These are phyloP conservation scores for Centruroides sculpturatus DNA, from an alignment of 1,140 invertebrate genomes.

Conservation along the genomic window DNA sequence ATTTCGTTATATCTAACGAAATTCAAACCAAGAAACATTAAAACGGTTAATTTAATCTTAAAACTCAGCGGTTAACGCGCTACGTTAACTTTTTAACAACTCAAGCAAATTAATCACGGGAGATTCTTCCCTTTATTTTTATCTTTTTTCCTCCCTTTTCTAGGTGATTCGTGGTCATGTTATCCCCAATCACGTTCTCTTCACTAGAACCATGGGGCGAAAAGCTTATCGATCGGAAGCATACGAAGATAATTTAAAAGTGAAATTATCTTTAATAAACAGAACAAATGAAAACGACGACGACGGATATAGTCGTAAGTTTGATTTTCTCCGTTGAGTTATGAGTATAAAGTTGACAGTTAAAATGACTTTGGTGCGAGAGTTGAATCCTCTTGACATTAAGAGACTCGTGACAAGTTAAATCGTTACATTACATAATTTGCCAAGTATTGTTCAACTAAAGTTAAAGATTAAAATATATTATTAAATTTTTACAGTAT, in stretches of 20 bases:
- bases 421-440: not conserved
- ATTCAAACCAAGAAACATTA: no score
- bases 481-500: slow-evolving; percentile 24
- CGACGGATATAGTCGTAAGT: slow-evolving; percentile 3
- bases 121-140: not conserved
- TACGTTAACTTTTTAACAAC: no score
- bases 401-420: not conserved
- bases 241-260: slow-evolving; percentile 23
- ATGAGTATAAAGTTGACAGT: not conserved
- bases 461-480: not conserved
- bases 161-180: slow-evolving; percentile 81
- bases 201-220: slow-evolving; percentile 57
- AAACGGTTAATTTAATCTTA: no score
- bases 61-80: no score
- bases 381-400: not conserved
- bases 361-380: not conserved
- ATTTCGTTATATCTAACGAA: no score
- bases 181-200: slow-evolving; percentile 67
- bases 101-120: no score
- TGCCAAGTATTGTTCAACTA: no score
- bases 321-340: not conserved
- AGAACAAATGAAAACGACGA: slow-evolving; percentile 4
- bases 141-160: slow-evolving; percentile 19
- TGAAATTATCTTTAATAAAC: slow-evolving; percentile 4
- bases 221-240: slow-evolving; percentile 35